Evolutionary conservation across 2,797 vertebrate species (phyloP).

Genomic region (Merluccius polli): DNA sequence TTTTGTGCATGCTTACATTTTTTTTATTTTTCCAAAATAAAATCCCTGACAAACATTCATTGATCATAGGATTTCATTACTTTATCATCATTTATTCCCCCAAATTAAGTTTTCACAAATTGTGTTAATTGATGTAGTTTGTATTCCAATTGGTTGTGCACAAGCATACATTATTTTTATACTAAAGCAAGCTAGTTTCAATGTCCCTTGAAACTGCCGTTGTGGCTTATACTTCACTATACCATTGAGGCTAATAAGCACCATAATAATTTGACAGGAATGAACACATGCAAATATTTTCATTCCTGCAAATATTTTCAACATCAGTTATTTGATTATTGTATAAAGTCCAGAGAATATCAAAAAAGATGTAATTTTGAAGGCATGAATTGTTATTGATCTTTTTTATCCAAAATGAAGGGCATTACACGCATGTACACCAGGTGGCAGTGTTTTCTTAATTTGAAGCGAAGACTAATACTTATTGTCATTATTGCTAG

Average conservation of each 20-base stretch:
- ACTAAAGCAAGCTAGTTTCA: neutral
- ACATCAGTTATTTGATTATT: neutral
- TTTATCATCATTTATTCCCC: no score
- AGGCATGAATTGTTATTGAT: neutral
- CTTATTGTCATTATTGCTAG: neutral
- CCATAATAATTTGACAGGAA: neutral
- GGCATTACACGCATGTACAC: conserved; percentile 17
- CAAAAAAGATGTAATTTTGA: neutral
- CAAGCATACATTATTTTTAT: neutral
- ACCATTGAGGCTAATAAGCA: no score
- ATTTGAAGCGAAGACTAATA: neutral
- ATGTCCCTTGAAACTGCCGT: neutral
- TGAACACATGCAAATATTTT: no score
- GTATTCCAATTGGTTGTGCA: neutral
- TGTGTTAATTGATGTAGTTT: neutral
- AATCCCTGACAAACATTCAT: no score
- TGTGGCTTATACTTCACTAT: no score
- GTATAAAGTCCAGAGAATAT: neutral
- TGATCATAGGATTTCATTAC: no score
- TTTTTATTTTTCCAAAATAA: no score
- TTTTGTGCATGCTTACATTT: no score
- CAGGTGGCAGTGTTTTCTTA: conserved; percentile 26
- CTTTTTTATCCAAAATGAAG: neutral
- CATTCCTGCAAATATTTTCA: no score
- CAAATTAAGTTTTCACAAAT: no score